Percentiles rank a stretch among this genome's conserved stretches.
Evolutionary conservation across 92 coral and sea anemone species (phyloP).

Genomic region (Muricea muricata): DNA sequence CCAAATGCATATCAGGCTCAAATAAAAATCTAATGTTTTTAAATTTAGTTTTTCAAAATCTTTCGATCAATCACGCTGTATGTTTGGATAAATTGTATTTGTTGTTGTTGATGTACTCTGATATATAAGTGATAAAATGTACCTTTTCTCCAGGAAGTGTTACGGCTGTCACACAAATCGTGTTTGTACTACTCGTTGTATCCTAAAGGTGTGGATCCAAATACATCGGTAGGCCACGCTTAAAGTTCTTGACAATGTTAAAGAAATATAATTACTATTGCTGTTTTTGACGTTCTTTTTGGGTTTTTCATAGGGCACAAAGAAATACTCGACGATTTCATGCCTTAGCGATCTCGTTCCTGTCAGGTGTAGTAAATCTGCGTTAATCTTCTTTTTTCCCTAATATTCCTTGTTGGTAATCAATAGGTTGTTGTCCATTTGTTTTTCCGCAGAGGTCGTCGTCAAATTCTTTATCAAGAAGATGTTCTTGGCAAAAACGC

Average conservation of each 20-base stretch:
- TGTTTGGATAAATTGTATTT: too few relatives aligned
- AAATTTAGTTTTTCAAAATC: too few relatives aligned
- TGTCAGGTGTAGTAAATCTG: conserved; percentile 64
- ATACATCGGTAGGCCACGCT: conserved; percentile 30
- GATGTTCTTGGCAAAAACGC: conserved; percentile 83
- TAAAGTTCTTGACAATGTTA: too few relatives aligned
- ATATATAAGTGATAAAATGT: too few relatives aligned
- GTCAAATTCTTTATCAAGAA: conserved; percentile 89
- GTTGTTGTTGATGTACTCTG: too few relatives aligned
- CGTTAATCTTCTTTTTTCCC: too few relatives aligned
- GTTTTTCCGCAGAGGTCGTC: conserved; percentile 88
- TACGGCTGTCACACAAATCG: conserved; percentile 92
- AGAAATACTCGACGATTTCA: conserved; percentile 84
- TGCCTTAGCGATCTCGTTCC: conserved; percentile 92
- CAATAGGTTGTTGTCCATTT: neutral
- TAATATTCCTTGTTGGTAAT: too few relatives aligned
- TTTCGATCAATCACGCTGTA: too few relatives aligned
- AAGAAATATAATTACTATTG: too few relatives aligned
- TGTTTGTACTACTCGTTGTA: conserved; percentile 93
- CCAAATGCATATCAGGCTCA: too few relatives aligned
- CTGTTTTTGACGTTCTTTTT: too few relatives aligned
- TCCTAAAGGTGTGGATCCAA: conserved; percentile 62
- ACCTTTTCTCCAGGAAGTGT: conserved; percentile 77
- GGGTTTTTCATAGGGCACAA: conserved; percentile 62
- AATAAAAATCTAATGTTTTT: too few relatives aligned